Percentiles rank a stretch among this genome's conserved stretches.
Evolutionary conservation across 2,888 invertebrate species (phyloP).

Genomic region (Eurois occulta): DNA sequence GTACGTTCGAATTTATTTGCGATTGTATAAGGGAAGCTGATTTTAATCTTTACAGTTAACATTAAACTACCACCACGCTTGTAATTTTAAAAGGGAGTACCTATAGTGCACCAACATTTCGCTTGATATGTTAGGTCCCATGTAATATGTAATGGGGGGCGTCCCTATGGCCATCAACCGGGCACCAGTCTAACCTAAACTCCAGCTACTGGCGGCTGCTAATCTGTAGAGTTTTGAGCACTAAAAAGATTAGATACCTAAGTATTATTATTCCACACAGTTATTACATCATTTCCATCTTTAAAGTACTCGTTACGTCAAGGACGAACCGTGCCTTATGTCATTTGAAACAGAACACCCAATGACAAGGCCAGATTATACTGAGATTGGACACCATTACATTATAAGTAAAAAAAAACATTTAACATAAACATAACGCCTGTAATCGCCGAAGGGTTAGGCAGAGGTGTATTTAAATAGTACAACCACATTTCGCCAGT

Average conservation of each 20-base stretch:
- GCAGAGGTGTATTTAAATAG: background rate
- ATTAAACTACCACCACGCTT: background rate
- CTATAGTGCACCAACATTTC: background rate
- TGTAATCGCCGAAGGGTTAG: background rate
- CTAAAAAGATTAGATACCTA: background rate
- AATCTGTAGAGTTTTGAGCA: background rate
- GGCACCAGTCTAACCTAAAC: background rate
- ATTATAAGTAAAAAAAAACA: conserved; percentile 9
- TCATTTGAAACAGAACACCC: conserved; percentile 51
- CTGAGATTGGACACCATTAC: conserved; percentile 37
- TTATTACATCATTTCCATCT: background rate
- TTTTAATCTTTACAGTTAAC: background rate
- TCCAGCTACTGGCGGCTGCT: background rate
- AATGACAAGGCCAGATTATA: conserved; percentile 47
- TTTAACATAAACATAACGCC: background rate
- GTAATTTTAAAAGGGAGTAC: background rate
- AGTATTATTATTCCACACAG: background rate
- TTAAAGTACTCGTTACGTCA: conserved; percentile 3
- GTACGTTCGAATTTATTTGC: background rate
- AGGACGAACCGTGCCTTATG: conserved; percentile 40
- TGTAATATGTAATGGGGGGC: background rate
- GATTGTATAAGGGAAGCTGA: background rate
- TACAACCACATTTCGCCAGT: background rate
- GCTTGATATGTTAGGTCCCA: background rate
- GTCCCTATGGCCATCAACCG: background rate